Base-by-base conservation (phyloP, 2,113 vertebrate species). In the Alligator sinensis region DNA sequence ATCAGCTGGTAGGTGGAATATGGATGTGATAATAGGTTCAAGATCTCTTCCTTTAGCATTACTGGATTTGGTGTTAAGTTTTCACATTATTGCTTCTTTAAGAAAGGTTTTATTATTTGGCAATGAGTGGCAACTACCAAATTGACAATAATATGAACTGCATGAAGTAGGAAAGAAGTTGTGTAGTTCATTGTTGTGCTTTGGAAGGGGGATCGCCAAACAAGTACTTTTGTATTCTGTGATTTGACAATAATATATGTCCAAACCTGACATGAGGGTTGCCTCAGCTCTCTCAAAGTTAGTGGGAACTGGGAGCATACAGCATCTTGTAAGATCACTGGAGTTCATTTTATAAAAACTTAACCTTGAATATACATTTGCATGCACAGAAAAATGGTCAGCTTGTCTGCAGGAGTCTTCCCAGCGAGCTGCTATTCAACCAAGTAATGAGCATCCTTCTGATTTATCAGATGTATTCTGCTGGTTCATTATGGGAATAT, bases 401-500 rank as follows among this genome's bases (percentile, higher is more conserved):
- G 34, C 63, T 91, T 90, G 28, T 81, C 38, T 9, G 59, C 68
- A 84, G 54, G 25, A 82, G 9, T 60, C 19, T 82, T 91, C 25
- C 2, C 63, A 28, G 11, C 58, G 61, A 62, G 75, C 78, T 24
- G 9, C 68, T 83, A 34, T 77, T 55, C 24, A 76, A 76, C 3
- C 38, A 62, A 15, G 7, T 13, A n/a, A 47, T 47, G 13, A 64
- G 13, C 66, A 13, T 60, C 61, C 30, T 54, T 19, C 63, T 83
- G 86, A 74, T 72, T 47, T 47, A 68, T 59, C 63, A 80, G 84
- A 57, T 22, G 62, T 47, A 5, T 64, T 84, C n/a, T 90, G 60
- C 34, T 70, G 58, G 72, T 91, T 95, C 87, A 61, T 90, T 93
- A 57, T 91, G 93, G 96, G 85, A 60, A 74, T 86, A 58, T 15